Evolutionary conservation across 2,797 vertebrate genomes (phyloP), one percentile per base, ranked within the genome.

Genomic region (Pangasius mekongensis): DNA sequence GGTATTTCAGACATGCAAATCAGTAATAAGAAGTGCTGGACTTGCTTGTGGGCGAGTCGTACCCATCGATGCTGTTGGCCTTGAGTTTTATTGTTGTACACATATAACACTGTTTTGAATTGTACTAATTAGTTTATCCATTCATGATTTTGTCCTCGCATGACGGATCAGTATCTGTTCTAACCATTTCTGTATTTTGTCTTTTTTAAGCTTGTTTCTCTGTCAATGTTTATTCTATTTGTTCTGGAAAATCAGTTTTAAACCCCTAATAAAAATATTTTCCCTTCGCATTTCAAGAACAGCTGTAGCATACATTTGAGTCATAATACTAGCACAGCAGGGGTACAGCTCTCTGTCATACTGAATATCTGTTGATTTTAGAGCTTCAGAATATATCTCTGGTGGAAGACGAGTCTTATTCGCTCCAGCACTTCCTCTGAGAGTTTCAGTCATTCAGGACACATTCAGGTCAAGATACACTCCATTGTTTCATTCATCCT

Each of bases 231-330:
- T 78, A 52, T 56, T 78, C 33, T 54, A 56, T 58, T 80, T 58
- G 30, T 58, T 80, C 77, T 80, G 77, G 77, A 58, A 80, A 33
- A 80, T 80, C 76, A 54, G 27, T 56, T 78, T 80, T 33, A 56
- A 80, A 4, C n/a, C 49, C 49, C 76, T 22, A 10, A 36, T 36
- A 58, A 58, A 69, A 64, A 64, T 39, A 64, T 64, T 83, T 83
- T 43, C 13, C 16, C 24, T 36, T 20, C 3, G 2, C 11, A 76
- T 60, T 80, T 58, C 30, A 22, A 10, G 18, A 80, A 11, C 77
- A 58, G 77, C 77, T 80, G 54, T 54, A 80, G 49, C 77, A 64
- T 64, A n/a, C 24, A 83, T 83, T 64, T 83, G 20, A 81, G 76
- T 54, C 76, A 58, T 39, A 36, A 24, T 36, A 1, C 30, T 47